Conservation (phyloP, 2,113 vertebrate species). For the Sphyrna mokarran region DNA sequence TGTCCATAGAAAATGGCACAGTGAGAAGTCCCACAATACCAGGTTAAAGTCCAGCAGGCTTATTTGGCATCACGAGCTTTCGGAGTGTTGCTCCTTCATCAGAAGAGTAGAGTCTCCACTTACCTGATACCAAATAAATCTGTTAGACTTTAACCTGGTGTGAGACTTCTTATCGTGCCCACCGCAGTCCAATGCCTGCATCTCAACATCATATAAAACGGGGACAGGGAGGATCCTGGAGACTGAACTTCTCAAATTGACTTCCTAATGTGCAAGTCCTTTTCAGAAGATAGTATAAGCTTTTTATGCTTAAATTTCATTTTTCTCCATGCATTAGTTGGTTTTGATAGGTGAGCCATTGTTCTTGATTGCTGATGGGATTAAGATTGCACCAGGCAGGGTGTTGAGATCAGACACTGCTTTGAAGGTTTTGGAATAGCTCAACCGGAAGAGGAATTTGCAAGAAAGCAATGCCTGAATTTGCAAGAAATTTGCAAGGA, state of each 20-base stretch:
- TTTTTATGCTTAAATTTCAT: background rate
- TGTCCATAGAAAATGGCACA: background rate
- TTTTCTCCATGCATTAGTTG: background rate
- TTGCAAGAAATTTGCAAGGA: background rate
- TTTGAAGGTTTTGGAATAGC: background rate
- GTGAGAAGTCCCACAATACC: no score
- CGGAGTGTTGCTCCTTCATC: no score
- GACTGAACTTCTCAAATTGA: background rate
- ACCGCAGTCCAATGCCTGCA: no score
- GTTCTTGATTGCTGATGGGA: background rate
- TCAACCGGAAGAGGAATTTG: background rate
- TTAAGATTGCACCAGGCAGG: background rate
- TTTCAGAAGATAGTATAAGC: background rate
- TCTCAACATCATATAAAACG: background rate
- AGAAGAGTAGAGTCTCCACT: no score
- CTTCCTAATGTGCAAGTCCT: background rate
- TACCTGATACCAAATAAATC: no score
- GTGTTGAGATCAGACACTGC: background rate
- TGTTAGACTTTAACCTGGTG: no score
- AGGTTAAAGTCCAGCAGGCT: no score
- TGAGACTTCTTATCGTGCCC: no score
- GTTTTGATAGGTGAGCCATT: background rate
- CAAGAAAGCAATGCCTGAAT: background rate
- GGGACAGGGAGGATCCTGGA: background rate
- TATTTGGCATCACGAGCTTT: no score